phyloP scores from a whole-genome alignment of 2,888 invertebrate genomes.

The Apamea crenata region DNA sequence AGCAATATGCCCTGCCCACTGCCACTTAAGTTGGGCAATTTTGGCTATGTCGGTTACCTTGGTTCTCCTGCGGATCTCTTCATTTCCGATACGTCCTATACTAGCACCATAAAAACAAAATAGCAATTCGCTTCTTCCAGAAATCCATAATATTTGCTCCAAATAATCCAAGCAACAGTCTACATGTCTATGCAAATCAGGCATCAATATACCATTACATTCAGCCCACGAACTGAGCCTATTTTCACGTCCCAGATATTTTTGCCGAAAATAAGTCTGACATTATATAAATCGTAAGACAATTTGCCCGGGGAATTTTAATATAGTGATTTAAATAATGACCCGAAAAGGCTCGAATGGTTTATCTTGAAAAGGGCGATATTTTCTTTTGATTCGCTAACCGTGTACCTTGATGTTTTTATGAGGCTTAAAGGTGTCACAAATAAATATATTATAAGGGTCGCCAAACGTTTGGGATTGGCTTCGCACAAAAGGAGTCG shows the following conservation, averaged over 20 bases:
- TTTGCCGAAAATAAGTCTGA: conserved; percentile 38
- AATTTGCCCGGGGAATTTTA: conserved; percentile 56
- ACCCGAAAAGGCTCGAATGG: neutral
- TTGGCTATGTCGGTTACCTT: too few relatives aligned
- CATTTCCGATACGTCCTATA: neutral
- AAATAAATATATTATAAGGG: conserved; percentile 11
- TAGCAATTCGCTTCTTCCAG: neutral
- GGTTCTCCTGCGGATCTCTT: too few relatives aligned
- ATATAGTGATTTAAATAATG: conserved; percentile 46
- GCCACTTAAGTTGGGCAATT: too few relatives aligned
- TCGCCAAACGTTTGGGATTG: neutral
- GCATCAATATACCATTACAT: conserved; percentile 22
- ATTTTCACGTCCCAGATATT: conserved; percentile 52
- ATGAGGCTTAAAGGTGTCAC: neutral
- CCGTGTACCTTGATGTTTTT: neutral
- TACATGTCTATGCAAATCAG: conserved; percentile 41
- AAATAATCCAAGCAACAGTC: neutral
- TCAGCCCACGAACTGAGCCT: conserved; percentile 36
- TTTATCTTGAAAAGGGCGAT: conserved; percentile 5
- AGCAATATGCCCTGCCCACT: too few relatives aligned
- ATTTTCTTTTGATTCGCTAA: conserved; percentile 9
- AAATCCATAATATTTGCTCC: neutral
- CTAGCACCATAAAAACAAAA: neutral
- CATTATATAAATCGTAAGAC: conserved; percentile 45
- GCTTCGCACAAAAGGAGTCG: neutral